Percentiles rank a stretch among this genome's conserved stretches.
Conservation (phyloP, 2,797 vertebrate species). For the Hemitrygon akajei region DNA sequence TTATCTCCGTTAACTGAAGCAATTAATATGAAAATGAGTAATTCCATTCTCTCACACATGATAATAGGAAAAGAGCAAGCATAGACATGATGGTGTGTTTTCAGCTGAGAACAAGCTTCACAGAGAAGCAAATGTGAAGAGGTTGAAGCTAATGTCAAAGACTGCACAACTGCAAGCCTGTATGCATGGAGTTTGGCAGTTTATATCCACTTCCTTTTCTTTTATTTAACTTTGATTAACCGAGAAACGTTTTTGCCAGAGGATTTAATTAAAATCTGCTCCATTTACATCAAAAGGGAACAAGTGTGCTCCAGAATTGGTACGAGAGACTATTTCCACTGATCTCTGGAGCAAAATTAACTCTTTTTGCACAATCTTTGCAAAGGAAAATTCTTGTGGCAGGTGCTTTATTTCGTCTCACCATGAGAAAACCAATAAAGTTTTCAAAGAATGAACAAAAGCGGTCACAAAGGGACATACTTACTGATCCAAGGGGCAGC, state of each 20-base stretch:
- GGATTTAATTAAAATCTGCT: not conserved
- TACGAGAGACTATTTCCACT: not conserved
- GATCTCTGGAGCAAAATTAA: not conserved
- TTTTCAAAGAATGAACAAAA: not conserved
- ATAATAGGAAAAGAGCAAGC: slow-evolving; percentile 51
- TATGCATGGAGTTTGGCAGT: slow-evolving; percentile 54
- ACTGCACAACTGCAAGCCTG: slow-evolving; percentile 54
- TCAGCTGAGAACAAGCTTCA: slow-evolving; percentile 50
- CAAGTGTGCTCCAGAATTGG: not conserved
- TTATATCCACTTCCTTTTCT: not conserved
- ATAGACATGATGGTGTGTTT: slow-evolving; percentile 51
- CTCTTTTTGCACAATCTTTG: not conserved
- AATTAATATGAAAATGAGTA: slow-evolving; percentile 79
- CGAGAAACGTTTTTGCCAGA: not conserved
- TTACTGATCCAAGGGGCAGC: not conserved
- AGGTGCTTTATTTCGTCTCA: slow-evolving; percentile 7
- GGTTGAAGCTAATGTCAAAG: slow-evolving; percentile 59
- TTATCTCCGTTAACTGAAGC: slow-evolving; percentile 70
- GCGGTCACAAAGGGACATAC: not conserved
- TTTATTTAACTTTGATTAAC: not conserved
- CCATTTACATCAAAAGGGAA: not conserved
- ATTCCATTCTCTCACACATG: slow-evolving; percentile 65
- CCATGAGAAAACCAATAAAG: not conserved
- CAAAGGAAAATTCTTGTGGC: not conserved
- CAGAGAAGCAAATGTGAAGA: slow-evolving; percentile 61